Percentiles rank a stretch among this genome's conserved stretches.
phyloP scores from a whole-genome alignment of 2,888 invertebrate genomes.

The Heliconius erato region DNA sequence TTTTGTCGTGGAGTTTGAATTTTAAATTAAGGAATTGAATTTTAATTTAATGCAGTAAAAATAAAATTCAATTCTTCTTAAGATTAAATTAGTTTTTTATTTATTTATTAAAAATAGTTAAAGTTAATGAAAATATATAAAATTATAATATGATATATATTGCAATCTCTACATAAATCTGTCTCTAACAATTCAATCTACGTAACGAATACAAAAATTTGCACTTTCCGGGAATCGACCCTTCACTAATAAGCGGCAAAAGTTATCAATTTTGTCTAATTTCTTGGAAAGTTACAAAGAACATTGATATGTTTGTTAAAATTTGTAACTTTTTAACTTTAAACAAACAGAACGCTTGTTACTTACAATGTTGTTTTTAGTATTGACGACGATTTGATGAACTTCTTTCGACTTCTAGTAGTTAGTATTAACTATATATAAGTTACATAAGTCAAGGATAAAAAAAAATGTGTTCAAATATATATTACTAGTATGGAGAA shows the following conservation, averaged over 20 bases:
- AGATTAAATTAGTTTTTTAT: not conserved
- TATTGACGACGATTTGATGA: not conserved
- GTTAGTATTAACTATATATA: too few relatives aligned
- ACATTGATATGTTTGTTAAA: not conserved
- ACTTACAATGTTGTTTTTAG: constrained; percentile 4
- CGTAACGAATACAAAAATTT: not conserved
- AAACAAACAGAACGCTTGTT: not conserved
- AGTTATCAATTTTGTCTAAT: not conserved
- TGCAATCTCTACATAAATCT: not conserved
- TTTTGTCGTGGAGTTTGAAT: not conserved
- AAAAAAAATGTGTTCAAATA: not conserved
- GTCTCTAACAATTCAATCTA: not conserved
- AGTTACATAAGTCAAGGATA: not conserved
- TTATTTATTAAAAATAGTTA: not conserved
- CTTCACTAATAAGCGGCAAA: not conserved
- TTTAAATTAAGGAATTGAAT: too few relatives aligned
- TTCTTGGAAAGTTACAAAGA: not conserved
- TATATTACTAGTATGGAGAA: not conserved
- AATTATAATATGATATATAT: not conserved
- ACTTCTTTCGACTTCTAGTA: not conserved
- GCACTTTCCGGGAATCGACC: not conserved
- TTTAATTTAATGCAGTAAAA: not conserved
- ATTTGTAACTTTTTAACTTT: not conserved
- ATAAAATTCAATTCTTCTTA: not conserved
- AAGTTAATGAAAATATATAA: not conserved